Conservation (phyloP, 2,797 vertebrate species). For the Tapirus indicus region DNA sequence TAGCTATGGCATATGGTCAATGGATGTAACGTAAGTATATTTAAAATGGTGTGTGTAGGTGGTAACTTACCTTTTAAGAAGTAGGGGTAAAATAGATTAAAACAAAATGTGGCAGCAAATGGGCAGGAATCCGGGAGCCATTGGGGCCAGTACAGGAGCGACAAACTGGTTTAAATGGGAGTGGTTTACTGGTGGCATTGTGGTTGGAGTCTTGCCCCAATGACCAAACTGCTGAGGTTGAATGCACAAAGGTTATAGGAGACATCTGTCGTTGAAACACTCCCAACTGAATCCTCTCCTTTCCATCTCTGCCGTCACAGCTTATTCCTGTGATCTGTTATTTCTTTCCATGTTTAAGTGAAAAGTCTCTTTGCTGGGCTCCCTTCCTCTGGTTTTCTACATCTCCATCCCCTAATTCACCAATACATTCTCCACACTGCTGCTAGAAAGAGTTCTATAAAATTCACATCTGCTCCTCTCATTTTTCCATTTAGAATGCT, state of each 20-base stretch:
- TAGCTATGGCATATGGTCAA: background rate
- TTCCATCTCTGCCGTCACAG: background rate
- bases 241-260: background rate
- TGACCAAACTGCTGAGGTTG: background rate
- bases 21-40: background rate
- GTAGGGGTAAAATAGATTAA: slow-evolving; percentile 1
- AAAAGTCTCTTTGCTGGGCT: background rate
- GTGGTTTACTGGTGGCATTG: background rate
- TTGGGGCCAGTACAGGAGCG: background rate
- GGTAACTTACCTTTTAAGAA: background rate
- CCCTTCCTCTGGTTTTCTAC: slow-evolving; percentile 16
- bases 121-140: background rate
- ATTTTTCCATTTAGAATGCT: slow-evolving; percentile 72
- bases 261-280: background rate
- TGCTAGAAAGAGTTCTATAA: background rate
- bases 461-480: slow-evolving; percentile 29
- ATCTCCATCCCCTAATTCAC: slow-evolving; percentile 1
- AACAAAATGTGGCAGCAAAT: background rate
- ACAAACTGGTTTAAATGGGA: background rate
- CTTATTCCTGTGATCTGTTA: background rate
- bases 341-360: slow-evolving; percentile 11
- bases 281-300: background rate
- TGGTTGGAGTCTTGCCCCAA: background rate
- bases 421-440: slow-evolving; percentile 50
- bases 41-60: background rate